Percentiles rank a stretch among this genome's conserved stretches.
Conservation (phyloP, 1,140 invertebrate genomes). For the Thaumatotibia leucotreta region DNA sequence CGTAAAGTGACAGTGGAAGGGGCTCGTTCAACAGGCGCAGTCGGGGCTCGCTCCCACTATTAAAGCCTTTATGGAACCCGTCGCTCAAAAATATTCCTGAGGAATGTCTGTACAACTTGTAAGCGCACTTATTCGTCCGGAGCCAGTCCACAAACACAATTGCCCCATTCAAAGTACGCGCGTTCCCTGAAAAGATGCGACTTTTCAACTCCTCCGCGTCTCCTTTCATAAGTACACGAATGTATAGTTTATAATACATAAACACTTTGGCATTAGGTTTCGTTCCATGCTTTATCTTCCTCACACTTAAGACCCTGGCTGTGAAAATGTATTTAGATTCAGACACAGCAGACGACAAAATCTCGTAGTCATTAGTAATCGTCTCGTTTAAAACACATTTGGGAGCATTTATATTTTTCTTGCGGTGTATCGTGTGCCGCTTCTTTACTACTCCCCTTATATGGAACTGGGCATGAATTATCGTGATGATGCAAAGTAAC, state of each 20-base stretch:
- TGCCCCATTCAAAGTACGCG: constrained; percentile 59
- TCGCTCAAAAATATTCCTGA: constrained; percentile 71
- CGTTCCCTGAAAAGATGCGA: constrained; percentile 57
- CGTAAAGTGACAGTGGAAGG: constrained; percentile 65
- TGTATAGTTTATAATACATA: constrained; percentile 65
- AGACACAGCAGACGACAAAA: constrained; percentile 68
- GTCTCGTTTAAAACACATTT: constrained; percentile 72
- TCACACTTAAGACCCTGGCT: constrained; percentile 64
- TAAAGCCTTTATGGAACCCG: constrained; percentile 50
- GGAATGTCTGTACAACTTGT: constrained; percentile 68
- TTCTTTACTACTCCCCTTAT: constrained; percentile 50
- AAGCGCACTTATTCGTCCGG: constrained; percentile 62
- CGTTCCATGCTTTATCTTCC: constrained; percentile 63
- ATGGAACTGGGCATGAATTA: constrained; percentile 47
- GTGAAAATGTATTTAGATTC: constrained; percentile 73
- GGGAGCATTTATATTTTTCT: constrained; percentile 59
- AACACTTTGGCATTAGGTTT: constrained; percentile 54
- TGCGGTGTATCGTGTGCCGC: constrained; percentile 51
- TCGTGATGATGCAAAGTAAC: constrained; percentile 48
- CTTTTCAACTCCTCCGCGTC: constrained; percentile 54
- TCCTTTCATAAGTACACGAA: constrained; percentile 64
- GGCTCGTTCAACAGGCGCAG: constrained; percentile 66
- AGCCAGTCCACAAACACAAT: constrained; percentile 69
- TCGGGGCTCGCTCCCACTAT: constrained; percentile 46
- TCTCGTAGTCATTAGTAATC: constrained; percentile 73